These are phyloP conservation scores for Pipistrellus kuhlii DNA, from an alignment of 2,797 vertebrate genomes.

Conservation along the genomic window DNA sequence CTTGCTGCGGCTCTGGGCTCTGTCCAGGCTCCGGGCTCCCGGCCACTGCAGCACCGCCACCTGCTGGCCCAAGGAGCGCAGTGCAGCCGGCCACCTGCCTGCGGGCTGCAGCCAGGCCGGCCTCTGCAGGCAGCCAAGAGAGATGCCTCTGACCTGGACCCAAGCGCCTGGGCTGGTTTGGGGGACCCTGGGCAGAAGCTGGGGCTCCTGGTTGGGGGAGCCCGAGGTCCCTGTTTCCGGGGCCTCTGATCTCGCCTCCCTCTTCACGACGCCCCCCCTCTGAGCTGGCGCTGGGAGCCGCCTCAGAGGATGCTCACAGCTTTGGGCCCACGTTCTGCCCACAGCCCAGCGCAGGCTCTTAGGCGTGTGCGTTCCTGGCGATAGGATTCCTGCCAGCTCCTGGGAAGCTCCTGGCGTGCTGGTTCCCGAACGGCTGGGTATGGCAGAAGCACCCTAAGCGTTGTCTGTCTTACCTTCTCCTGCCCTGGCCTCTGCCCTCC, in stretches of 20 bases:
- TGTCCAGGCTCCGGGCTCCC: no score
- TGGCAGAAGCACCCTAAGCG: neutral
- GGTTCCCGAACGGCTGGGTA: neutral
- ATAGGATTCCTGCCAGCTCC: neutral
- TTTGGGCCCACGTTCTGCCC: neutral
- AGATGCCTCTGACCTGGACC: no score
- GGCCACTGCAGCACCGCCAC: no score
- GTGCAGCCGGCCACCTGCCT: no score
- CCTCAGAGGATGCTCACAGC: neutral
- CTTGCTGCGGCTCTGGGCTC: no score
- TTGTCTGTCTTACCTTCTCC: neutral
- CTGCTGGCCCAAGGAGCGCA: no score
- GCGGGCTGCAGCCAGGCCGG: no score
- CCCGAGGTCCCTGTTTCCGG: neutral
- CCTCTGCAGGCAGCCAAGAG: no score
- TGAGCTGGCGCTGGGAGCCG: neutral
- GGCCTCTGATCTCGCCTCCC: neutral
- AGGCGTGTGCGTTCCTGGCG: neutral
- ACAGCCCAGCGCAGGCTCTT: neutral
- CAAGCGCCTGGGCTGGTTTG: no score
- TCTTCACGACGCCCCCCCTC: neutral
- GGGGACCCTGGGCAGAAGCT: neutral
- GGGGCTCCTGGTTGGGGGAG: neutral
- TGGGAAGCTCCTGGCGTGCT: neutral
- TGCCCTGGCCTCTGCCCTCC: neutral